Base-by-base conservation (phyloP, 2,888 invertebrate genomes). In the Agrochola lota region DNA sequence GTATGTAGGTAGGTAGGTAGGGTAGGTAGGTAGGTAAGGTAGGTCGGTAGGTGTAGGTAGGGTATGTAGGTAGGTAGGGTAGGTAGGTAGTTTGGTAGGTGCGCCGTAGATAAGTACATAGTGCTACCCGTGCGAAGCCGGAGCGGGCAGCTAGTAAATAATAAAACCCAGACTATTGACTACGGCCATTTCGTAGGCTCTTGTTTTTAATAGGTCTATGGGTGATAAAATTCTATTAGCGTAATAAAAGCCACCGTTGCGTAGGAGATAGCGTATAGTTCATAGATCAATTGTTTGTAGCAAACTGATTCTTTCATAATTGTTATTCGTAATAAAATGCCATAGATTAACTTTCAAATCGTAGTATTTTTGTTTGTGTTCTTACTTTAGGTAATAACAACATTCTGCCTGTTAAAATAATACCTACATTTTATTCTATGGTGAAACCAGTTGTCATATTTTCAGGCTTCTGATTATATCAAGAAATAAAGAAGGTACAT, bases 261-360 rank as follows among this genome's bases (percentile, higher is more conserved):
- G 23, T 62, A 9, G 5, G 12, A 35, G 35, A 79, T 73, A 49
- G 43, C 35, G 59, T 52, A 43, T 83, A 71, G 83, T 49, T 77
- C n/a, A 77, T 17, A 55, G 83, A 46, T 49, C 46, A n/a, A 30
- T 49, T 78, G 43, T 80, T 72, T 59, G 55, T 2, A 12, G 46
- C 6, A 62, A 57, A 3, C n/a, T 62, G 30, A 46, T 55, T 55
- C 12, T 71, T 78, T 62, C 55, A 46, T 55, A 23, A 60, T 59
- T 23, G 43, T 23, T 76, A 7, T 55, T 40, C 1, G 55, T n/a
- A 46, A 62, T 40, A 23, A n/a, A n/a, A 74, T 74, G 7, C n/a
- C 17, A 15, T 11, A 7, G 6, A 46, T 30, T n/a, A 52, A 75
- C 9, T 77, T 64, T 17, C 26, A 77, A 23, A 46, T 3, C 46